Evolutionary conservation across 2,888 invertebrate species (phyloP).

Genomic region (Diabrotica balteata): DNA sequence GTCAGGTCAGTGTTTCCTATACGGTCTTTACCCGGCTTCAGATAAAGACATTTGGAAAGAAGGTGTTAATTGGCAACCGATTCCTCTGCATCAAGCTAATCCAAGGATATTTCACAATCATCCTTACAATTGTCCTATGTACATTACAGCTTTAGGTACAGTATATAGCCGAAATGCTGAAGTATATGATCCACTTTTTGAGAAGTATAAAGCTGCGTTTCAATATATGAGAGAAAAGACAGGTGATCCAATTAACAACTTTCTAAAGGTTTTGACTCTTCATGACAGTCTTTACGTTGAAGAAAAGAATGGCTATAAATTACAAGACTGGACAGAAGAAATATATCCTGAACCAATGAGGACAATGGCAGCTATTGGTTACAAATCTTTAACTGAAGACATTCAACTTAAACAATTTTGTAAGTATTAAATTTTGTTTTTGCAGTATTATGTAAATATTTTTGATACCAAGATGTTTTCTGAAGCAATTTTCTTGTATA

Average conservation of each 20-base stretch:
- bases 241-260: slow-evolving; percentile 64
- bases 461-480: too few species aligned
- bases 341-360: slow-evolving; percentile 30
- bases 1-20: slow-evolving; percentile 80
- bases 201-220: slow-evolving; percentile 67
- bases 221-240: slow-evolving; percentile 67
- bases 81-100: slow-evolving; percentile 70
- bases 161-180: slow-evolving; percentile 1
- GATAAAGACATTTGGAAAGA: slow-evolving; percentile 66
- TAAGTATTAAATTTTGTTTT: slow-evolving; percentile 51
- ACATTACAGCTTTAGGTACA: slow-evolving; percentile 1
- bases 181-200: slow-evolving; percentile 57
- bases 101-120: slow-evolving; percentile 57
- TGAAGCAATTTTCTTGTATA: too few species aligned
- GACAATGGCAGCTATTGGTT: slow-evolving; percentile 1
- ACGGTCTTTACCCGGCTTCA: slow-evolving; percentile 72
- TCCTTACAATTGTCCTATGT: slow-evolving; percentile 15
- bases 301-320: slow-evolving; percentile 28
- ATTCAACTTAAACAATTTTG: slow-evolving; percentile 63
- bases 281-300: slow-evolving; percentile 73
- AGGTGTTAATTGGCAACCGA: slow-evolving; percentile 72
- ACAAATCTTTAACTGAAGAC: slow-evolving; percentile 1
- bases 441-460: too few species aligned
- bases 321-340: slow-evolving; percentile 26
- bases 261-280: slow-evolving; percentile 60